phyloP scores from a whole-genome alignment of 2,113 vertebrate species.

The Eubucco bourcierii region DNA sequence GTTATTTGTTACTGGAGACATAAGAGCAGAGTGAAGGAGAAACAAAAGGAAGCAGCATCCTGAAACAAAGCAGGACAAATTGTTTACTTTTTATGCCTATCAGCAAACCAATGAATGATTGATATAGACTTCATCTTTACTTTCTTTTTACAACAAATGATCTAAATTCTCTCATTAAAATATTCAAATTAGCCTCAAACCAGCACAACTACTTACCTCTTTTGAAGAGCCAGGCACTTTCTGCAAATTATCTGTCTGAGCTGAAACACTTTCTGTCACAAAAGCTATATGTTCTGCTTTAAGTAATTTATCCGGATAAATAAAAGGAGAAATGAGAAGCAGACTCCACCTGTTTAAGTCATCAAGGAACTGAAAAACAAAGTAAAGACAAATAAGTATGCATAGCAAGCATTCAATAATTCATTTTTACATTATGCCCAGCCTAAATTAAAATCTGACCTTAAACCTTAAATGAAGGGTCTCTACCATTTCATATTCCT shows the following conservation, averaged over 20 bases:
- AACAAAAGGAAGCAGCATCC: too few species aligned
- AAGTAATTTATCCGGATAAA: constrained; percentile 57
- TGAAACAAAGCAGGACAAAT: too few species aligned
- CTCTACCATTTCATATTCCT: not conserved
- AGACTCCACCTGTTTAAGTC: constrained; percentile 89
- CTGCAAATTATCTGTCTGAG: constrained; percentile 40
- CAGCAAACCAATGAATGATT: too few species aligned
- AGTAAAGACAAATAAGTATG: not conserved
- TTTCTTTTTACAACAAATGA: too few species aligned
- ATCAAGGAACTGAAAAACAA: constrained; percentile 79
- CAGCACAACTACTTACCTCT: constrained; percentile 74
- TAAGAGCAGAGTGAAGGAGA: too few species aligned
- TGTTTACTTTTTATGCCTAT: too few species aligned
- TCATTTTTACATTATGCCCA: not conserved
- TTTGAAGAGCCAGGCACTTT: constrained; percentile 53
- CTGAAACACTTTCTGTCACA: constrained; percentile 85
- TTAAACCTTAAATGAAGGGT: not conserved
- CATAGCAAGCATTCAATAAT: not conserved
- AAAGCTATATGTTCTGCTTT: constrained; percentile 84
- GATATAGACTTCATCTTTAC: too few species aligned
- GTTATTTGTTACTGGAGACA: too few species aligned
- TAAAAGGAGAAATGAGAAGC: constrained; percentile 74
- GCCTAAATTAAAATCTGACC: not conserved
- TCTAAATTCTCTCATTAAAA: too few species aligned
- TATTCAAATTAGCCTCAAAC: too few species aligned